These are phyloP conservation scores for Zapornia atra DNA, from an alignment of 2,113 vertebrate species.

Conservation along the genomic window DNA sequence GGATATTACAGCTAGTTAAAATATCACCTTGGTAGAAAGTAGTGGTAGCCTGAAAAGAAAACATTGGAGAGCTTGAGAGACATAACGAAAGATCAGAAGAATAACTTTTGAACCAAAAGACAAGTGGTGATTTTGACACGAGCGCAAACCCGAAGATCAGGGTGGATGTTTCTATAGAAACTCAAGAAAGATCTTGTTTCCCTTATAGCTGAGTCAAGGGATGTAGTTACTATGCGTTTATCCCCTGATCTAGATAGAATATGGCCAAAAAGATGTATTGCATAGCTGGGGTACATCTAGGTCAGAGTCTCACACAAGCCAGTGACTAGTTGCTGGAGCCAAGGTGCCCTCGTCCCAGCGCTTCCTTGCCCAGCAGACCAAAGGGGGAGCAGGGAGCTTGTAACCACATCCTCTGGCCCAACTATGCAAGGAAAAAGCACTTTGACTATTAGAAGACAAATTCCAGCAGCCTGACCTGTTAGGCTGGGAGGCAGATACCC, in stretches of 20 bases:
- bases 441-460: neutral
- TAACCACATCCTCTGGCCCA: neutral
- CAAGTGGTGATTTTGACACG: neutral
- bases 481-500: neutral
- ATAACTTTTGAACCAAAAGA: neutral
- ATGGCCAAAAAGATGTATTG: neutral
- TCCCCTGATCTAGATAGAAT: neutral
- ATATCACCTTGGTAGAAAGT: neutral
- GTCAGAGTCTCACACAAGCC: neutral
- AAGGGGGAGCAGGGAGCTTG: neutral
- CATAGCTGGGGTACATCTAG: neutral
- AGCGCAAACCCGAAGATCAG: neutral
- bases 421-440: neutral
- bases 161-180: neutral
- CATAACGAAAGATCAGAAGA: neutral
- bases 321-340: neutral
- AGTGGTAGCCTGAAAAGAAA: neutral
- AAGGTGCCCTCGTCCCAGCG: neutral
- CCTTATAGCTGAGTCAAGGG: neutral
- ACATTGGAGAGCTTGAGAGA: neutral
- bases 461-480: neutral
- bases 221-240: neutral
- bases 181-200: neutral
- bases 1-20: constrained; percentile 3
- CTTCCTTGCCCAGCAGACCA: neutral